phyloP scores from a whole-genome alignment of 1,140 invertebrate genomes.

The Heliconius congener region DNA sequence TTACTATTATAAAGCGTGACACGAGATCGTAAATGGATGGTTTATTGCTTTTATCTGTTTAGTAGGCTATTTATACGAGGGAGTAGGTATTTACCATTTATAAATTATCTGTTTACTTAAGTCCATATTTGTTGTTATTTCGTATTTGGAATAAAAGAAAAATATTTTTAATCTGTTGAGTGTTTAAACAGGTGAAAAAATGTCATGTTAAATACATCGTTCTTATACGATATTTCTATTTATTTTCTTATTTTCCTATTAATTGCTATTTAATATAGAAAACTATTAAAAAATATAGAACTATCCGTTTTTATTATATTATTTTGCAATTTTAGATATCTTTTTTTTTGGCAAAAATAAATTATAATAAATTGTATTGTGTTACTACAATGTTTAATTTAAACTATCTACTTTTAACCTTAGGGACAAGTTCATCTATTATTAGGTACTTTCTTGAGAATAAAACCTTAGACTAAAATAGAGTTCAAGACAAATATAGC shows the following conservation, averaged over 20 bases:
- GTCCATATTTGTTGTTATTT: neutral
- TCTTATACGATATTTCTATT: neutral
- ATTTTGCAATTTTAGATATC: too few species aligned
- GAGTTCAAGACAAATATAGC: neutral
- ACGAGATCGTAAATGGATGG: slow-evolving; percentile 27
- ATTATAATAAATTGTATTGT: neutral
- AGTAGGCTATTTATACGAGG: slow-evolving; percentile 28
- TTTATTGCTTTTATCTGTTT: slow-evolving; percentile 30
- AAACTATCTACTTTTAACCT: neutral
- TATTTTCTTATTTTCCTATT: neutral
- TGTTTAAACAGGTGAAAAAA: neutral
- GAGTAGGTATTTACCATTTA: neutral
- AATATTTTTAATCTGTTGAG: too few species aligned
- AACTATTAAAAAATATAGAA: too few species aligned
- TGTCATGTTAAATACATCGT: neutral
- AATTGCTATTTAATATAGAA: neutral
- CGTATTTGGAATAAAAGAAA: neutral
- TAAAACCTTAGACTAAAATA: neutral
- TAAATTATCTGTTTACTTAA: neutral
- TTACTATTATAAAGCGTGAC: slow-evolving; percentile 33
- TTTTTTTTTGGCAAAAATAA: too few species aligned
- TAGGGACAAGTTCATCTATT: slow-evolving; percentile 11
- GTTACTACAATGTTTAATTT: neutral
- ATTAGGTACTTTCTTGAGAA: neutral
- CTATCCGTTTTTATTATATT: too few species aligned